Conservation (phyloP, 2,113 vertebrate species). For the Mirounga angustirostris region DNA sequence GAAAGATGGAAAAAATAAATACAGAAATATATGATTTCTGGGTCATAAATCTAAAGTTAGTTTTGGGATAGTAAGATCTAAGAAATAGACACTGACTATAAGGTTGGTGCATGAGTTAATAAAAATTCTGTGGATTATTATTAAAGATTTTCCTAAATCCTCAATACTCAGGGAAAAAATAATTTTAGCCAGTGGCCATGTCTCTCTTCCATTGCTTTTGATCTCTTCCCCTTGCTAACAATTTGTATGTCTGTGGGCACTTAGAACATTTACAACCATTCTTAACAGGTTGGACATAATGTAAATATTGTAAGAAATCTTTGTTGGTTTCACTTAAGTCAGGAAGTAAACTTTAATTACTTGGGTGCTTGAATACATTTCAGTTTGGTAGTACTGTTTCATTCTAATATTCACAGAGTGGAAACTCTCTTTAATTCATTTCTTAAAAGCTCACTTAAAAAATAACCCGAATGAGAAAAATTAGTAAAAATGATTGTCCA, state of each 20-base stretch:
- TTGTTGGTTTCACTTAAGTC: not conserved
- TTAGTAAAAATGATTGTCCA: not conserved
- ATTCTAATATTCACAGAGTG: not conserved
- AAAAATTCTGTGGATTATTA: slow-evolving; percentile 29
- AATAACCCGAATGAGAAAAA: slow-evolving; percentile 24
- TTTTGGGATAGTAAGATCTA: slow-evolving; percentile 22
- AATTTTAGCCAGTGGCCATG: not conserved
- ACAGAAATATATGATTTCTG: slow-evolving; percentile 16
- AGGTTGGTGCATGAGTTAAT: not conserved
- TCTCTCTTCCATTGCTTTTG: not conserved
- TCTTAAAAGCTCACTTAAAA: slow-evolving; percentile 17
- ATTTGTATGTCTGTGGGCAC: not conserved
- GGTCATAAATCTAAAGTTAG: slow-evolving; percentile 49
- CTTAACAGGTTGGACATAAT: not conserved
- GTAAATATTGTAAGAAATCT: not conserved
- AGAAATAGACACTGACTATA: slow-evolving; percentile 27
- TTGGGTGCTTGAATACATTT: not conserved
- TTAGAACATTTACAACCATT: not conserved
- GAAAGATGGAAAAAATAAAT: slow-evolving; percentile 29
- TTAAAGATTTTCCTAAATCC: slow-evolving; percentile 39
- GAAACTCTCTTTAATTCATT: slow-evolving; percentile 34
- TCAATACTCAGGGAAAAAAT: not conserved
- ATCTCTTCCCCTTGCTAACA: not conserved
- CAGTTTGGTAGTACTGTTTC: not conserved
- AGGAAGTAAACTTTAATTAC: not conserved